Base-by-base conservation (phyloP, 2,888 invertebrate genomes). In the Papilio gigon region DNA sequence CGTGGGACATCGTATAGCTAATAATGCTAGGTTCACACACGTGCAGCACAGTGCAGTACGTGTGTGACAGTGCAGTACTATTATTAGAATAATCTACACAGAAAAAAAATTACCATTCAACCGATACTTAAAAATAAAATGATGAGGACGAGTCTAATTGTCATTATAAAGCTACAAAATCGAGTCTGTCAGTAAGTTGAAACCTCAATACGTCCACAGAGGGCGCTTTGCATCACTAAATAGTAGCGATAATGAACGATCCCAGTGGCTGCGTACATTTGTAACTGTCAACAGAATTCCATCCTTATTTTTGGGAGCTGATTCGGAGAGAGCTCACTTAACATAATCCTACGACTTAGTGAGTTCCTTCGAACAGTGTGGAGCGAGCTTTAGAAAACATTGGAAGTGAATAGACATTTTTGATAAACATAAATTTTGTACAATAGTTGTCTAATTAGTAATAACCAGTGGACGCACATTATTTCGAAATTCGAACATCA, bases 261-360 rank as follows among this genome's bases (percentile, higher is more conserved):
- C 53, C 63, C 53, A 70, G 60, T 47, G 37, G 12, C 64, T 50
- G 72, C n/a, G 67, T 71, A 76, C 78, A 81, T 81, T 81, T 78
- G 76, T 82, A 78, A 76, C 81, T 82, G 82, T 81, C 82, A 73
- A 76, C 79, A 71, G 70, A 72, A 35, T 79, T 78, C 70, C 22
- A 70, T 58, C 66, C 30, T 69, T 72, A 70, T 74, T 74, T 76
- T 76, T 71, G 70, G 65, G 63, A 68, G 63, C 40, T 71, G 71
- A 68, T 61, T 71, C 60, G 70, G 71, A 67, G 73, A 74, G 75
- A 73, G 71, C 71, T 70, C 66, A 72, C 74, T 74, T 77, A 73
- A 74, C 75, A 74, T 77, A 78, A 77, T 72, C 70, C 75, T 71
- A 63, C 70, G 72, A 73, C 70, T 70, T 71, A 72, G 70, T 67